These are phyloP conservation scores for Blomia tropicalis DNA, from an alignment of 2,888 invertebrate genomes.

Conservation along the genomic window DNA sequence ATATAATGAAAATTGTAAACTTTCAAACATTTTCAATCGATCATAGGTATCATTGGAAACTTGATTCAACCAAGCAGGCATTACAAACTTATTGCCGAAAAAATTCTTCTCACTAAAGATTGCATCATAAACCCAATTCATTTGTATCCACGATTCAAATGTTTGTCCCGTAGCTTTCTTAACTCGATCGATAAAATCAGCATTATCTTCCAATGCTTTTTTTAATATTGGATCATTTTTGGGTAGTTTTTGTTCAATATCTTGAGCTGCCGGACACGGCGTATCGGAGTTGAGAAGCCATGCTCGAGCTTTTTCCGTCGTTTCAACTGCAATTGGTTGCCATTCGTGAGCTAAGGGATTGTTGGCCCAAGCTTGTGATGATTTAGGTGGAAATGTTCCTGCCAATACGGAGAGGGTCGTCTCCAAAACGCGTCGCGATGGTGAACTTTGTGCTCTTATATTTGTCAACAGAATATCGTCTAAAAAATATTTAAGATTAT, in stretches of 20 bases:
- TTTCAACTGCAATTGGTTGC: constrained; percentile 22
- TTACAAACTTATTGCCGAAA: not conserved
- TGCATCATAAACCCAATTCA: constrained; percentile 13
- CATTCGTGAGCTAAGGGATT: constrained; percentile 2
- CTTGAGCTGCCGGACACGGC: constrained; percentile 10
- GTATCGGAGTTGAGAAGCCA: constrained; percentile 8
- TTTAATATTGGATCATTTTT: not conserved
- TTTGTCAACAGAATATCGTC: constrained; percentile 1
- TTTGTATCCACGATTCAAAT: not conserved
- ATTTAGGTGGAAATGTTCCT: constrained; percentile 17
- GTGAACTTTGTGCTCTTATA: constrained; percentile 16
- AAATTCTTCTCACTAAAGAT: not conserved
- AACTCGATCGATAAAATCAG: constrained; percentile 14
- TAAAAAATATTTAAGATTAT: not conserved
- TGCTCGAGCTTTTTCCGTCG: not conserved
- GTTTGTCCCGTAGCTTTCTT: constrained; percentile 5
- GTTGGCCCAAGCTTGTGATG: constrained; percentile 3
- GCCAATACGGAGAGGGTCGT: constrained; percentile 11
- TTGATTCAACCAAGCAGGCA: constrained; percentile 10
- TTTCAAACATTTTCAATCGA: constrained; percentile 7
- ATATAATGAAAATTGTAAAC: not conserved
- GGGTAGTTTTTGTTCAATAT: not conserved
- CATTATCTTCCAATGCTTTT: not conserved
- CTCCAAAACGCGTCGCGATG: constrained; percentile 16
- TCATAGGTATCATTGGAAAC: constrained; percentile 16